These are phyloP conservation scores for Amblyjoppa fuscipennis DNA, from an alignment of 2,888 invertebrate genomes.

Conservation along the genomic window DNA sequence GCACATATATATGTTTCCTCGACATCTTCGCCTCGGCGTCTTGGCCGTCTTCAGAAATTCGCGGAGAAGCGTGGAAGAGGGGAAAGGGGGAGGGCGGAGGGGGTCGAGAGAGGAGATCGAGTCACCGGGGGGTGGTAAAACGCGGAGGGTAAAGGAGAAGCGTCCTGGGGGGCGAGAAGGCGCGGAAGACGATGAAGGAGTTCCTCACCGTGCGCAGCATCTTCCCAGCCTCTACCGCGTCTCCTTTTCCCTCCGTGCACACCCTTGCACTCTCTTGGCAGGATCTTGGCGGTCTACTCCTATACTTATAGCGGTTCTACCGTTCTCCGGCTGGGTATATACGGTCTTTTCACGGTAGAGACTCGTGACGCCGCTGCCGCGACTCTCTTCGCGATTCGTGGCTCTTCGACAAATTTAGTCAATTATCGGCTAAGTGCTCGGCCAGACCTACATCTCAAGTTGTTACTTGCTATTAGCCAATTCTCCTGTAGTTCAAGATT, in stretches of 20 bases:
- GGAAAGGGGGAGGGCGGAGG: conserved; percentile 11
- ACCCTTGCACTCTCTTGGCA: conserved; percentile 22
- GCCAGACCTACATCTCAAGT: conserved; percentile 79
- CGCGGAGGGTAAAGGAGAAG: conserved; percentile 25
- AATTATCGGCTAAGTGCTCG: conserved; percentile 84
- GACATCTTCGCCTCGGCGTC: conserved; percentile 34
- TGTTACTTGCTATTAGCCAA: conserved; percentile 69
- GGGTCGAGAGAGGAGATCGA: neutral
- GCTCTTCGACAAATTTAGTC: conserved; percentile 83
- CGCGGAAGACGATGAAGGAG: conserved; percentile 52
- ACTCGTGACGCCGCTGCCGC: conserved; percentile 38
- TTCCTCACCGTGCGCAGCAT: conserved; percentile 57
- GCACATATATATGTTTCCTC: neutral
- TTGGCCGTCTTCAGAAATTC: conserved; percentile 59
- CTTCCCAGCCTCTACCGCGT: conserved; percentile 28
- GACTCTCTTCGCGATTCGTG: conserved; percentile 77
- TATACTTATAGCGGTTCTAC: conserved; percentile 31
- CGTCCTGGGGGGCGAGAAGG: conserved; percentile 23
- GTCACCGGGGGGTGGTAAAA: conserved; percentile 38
- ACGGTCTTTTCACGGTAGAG: conserved; percentile 7
- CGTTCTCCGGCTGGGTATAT: conserved; percentile 7
- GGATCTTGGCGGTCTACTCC: conserved; percentile 9
- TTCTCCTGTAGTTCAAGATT: conserved; percentile 55
- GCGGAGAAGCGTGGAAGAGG: conserved; percentile 39
- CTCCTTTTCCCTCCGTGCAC: conserved; percentile 6